These are phyloP conservation scores for Ectropis crepuscularia DNA, from an alignment of 2,888 invertebrate species.

Conservation along the genomic window DNA sequence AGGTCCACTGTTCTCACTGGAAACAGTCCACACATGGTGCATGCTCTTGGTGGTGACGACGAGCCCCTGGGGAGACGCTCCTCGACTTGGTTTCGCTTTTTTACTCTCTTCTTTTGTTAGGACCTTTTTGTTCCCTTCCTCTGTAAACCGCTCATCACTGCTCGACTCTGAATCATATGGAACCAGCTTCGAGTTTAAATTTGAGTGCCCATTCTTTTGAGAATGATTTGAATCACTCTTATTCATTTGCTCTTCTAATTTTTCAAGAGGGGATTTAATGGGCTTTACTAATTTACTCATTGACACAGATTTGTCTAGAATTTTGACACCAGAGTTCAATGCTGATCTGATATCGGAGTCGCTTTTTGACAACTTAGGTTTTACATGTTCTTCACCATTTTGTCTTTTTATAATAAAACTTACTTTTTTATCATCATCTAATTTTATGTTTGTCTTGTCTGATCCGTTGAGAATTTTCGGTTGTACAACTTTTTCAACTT, in stretches of 20 bases:
- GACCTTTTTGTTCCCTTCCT: slow-evolving; percentile 46
- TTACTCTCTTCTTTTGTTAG: slow-evolving; percentile 45
- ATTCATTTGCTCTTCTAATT: slow-evolving; percentile 78
- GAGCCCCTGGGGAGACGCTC: slow-evolving; percentile 63
- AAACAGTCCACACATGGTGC: slow-evolving; percentile 77
- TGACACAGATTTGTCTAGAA: slow-evolving; percentile 59
- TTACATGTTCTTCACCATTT: slow-evolving; percentile 60
- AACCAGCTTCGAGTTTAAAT: slow-evolving; percentile 73
- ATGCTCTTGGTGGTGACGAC: slow-evolving; percentile 71
- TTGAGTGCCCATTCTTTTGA: slow-evolving; percentile 59
- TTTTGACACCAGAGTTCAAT: slow-evolving; percentile 49
- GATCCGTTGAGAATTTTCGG: slow-evolving; percentile 66
- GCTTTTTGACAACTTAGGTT: slow-evolving; percentile 63
- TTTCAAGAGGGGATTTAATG: slow-evolving; percentile 73
- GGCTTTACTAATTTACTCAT: slow-evolving; percentile 66
- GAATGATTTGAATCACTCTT: slow-evolving; percentile 60
- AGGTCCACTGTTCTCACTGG: slow-evolving; percentile 69
- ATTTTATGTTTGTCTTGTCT: slow-evolving; percentile 59
- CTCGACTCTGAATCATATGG: slow-evolving; percentile 86
- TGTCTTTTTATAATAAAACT: slow-evolving; percentile 69
- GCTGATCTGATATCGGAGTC: slow-evolving; percentile 63
- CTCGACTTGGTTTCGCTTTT: slow-evolving; percentile 66
- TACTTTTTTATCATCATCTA: slow-evolving; percentile 70
- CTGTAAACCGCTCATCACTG: slow-evolving; percentile 66
- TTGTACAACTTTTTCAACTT: slow-evolving; percentile 72